These are phyloP conservation scores for Lepidurus arcticus DNA, from an alignment of 1,140 invertebrate genomes.

Conservation along the genomic window DNA sequence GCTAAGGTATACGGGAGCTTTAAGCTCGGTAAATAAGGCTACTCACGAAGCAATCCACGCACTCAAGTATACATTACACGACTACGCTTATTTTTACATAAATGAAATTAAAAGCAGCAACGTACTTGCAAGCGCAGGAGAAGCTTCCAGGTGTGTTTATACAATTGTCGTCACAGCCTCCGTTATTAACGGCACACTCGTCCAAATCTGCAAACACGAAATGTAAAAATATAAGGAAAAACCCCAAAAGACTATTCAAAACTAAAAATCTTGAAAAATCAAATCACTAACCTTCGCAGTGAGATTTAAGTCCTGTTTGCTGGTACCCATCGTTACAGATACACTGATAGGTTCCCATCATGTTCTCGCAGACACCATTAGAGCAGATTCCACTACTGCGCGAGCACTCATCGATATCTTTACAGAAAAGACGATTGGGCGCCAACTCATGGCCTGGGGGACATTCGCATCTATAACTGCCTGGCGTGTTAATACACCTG, in stretches of 20 bases:
- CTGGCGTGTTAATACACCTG: slow-evolving; percentile 60
- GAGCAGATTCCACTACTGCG: slow-evolving; percentile 74
- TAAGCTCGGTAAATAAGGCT: too few species aligned
- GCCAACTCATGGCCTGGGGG: slow-evolving; percentile 61
- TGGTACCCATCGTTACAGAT: slow-evolving; percentile 74
- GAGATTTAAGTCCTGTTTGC: slow-evolving; percentile 56
- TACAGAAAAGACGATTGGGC: slow-evolving; percentile 57
- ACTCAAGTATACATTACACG: too few species aligned
- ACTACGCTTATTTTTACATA: neutral
- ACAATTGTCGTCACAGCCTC: slow-evolving; percentile 60
- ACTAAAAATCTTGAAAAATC: slow-evolving; percentile 22
- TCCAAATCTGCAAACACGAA: slow-evolving; percentile 53
- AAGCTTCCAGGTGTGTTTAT: slow-evolving; percentile 56
- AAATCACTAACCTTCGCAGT: slow-evolving; percentile 51
- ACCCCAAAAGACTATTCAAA: neutral
- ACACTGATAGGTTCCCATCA: slow-evolving; percentile 80
- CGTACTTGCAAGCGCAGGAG: slow-evolving; percentile 51
- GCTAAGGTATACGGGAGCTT: too few species aligned
- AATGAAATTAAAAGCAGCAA: slow-evolving; percentile 25
- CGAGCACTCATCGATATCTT: slow-evolving; percentile 64
- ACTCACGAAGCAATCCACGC: too few species aligned
- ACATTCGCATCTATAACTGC: slow-evolving; percentile 66
- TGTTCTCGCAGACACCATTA: slow-evolving; percentile 78
- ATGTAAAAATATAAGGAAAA: slow-evolving; percentile 31
- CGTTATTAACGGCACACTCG: slow-evolving; percentile 57